Conservation (phyloP, 2,888 invertebrate species). For the Ischnus inquisitorius region DNA sequence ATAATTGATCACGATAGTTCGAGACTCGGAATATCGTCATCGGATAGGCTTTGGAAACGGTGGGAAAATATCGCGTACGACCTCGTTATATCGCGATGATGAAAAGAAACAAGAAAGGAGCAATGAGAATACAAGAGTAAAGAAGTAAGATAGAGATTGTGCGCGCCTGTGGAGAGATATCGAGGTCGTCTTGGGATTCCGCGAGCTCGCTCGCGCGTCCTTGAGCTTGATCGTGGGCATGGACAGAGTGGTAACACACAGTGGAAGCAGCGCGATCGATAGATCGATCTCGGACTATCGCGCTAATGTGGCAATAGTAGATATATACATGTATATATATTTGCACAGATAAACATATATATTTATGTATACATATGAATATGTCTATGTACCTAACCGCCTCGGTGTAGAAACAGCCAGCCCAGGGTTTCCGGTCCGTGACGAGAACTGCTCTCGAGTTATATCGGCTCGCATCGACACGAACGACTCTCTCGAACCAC, state of each 20-base stretch:
- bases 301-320: conserved; percentile 61
- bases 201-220: conserved; percentile 72
- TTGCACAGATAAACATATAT: background rate
- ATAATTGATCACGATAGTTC: background rate
- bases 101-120: conserved; percentile 9
- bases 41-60: background rate
- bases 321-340: conserved; percentile 5
- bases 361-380: conserved; percentile 20
- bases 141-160: conserved; percentile 34
- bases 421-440: conserved; percentile 65
- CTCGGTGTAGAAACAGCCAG: conserved; percentile 50
- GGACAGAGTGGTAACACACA: conserved; percentile 38
- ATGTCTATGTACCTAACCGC: background rate
- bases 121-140: conserved; percentile 23
- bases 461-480: conserved; percentile 39
- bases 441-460: conserved; percentile 41
- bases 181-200: conserved; percentile 66
- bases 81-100: background rate
- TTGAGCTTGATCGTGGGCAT: conserved; percentile 79
- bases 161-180: conserved; percentile 61
- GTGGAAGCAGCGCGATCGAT: conserved; percentile 63
- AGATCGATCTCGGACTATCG: conserved; percentile 62
- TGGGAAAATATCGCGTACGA: conserved; percentile 24
- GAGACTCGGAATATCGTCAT: conserved; percentile 12
- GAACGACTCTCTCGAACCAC: conserved; percentile 25